Evolutionary conservation across 2,113 vertebrate genomes (phyloP).

Genomic region (Amia ocellicauda): DNA sequence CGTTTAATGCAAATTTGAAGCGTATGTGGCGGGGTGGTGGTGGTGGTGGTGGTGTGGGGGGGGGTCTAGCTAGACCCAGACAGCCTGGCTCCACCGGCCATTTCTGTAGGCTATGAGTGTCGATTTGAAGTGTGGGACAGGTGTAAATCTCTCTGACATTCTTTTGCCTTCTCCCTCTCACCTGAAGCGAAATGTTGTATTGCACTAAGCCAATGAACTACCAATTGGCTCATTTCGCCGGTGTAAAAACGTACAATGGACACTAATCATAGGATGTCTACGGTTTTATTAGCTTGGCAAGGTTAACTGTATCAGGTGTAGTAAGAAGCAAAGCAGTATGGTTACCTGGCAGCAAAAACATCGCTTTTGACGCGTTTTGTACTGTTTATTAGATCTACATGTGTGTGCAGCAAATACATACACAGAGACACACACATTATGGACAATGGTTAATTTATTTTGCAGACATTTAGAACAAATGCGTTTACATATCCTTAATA

Average conservation of each 20-base stretch:
- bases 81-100: conserved; percentile 88
- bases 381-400: too few species aligned
- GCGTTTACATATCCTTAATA: too few species aligned
- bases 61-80: conserved; percentile 86
- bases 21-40: conserved; percentile 46
- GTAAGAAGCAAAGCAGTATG: neutral
- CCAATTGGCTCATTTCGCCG: neutral
- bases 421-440: too few species aligned
- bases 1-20: conserved; percentile 62
- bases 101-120: conserved; percentile 84
- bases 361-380: too few species aligned
- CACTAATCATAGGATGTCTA: neutral
- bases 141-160: conserved; percentile 91
- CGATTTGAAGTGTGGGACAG: conserved; percentile 76
- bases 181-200: conserved; percentile 82
- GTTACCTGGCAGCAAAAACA: too few species aligned
- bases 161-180: conserved; percentile 74
- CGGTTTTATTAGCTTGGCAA: neutral
- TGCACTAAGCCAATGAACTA: conserved; percentile 60
- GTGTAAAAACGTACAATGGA: neutral
- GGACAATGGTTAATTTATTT: too few species aligned
- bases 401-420: too few species aligned
- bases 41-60: conserved; percentile 43
- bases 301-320: neutral
- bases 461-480: too few species aligned